Percentiles rank a stretch among this genome's conserved stretches.
Evolutionary conservation across 2,888 invertebrate genomes (phyloP).

Genomic region (Lysandra coridon): DNA sequence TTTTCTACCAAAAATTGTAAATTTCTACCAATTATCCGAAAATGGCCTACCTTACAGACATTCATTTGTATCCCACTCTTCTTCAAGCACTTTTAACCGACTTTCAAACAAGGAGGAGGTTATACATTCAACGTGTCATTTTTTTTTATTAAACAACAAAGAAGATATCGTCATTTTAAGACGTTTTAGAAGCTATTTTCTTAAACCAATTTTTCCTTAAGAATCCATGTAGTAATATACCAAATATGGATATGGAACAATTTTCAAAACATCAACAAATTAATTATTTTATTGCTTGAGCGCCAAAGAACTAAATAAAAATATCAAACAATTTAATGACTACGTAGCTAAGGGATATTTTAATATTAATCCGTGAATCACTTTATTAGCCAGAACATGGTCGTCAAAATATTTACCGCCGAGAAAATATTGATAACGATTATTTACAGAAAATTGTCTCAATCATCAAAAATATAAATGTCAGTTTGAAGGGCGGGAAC

Average conservation of each 20-base stretch:
- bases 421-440: background rate
- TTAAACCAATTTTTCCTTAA: background rate
- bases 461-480: background rate
- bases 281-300: background rate
- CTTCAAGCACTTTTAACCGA: slow-evolving; percentile 48
- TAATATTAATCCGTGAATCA: background rate
- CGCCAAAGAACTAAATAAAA: background rate
- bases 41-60: slow-evolving; percentile 80
- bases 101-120: background rate
- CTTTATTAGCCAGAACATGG: background rate
- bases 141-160: slow-evolving; percentile 34
- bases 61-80: slow-evolving; percentile 72
- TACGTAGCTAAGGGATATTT: background rate
- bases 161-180: background rate
- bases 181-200: background rate
- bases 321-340: background rate
- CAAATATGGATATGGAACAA: background rate
- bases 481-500: background rate
- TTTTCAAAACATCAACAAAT: background rate
- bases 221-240: background rate
- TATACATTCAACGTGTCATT: background rate
- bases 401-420: background rate
- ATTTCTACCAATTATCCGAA: slow-evolving; percentile 53
- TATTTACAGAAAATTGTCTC: background rate
- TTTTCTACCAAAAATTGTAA: slow-evolving; percentile 43